Evolutionary conservation across 2,888 invertebrate genomes (phyloP), one percentile per base, ranked within the genome.

Genomic region (Opisthograptis luteolata): DNA sequence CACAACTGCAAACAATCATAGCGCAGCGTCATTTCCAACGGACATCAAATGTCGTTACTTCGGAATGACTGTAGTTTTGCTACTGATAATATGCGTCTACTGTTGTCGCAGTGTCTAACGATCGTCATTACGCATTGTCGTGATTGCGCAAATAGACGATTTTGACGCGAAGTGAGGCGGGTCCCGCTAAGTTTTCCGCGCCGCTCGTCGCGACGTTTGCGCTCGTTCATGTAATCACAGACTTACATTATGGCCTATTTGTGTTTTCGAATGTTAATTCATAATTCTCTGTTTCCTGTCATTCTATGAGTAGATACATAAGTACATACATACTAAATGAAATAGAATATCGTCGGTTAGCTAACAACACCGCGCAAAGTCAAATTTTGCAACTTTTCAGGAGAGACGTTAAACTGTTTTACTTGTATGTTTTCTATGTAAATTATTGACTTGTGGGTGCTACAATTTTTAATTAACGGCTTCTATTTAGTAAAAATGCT

Each of bases 71-170:
- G 5, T 34, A 51, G 27, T 27, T 43, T 9, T 4, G 8, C 1
- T 9, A 41, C 45, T 45, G 50, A n/a, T 10, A 2, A 2, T 0
- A n/a, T n/a, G 1, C 3, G 9, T 34, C 24, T 3, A 40, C 24
- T 35, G 50, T 8, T 19, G 22, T 17, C 72, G 70, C 66, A 78
- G 80, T 76, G 71, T 76, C 45, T 55, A 60, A 60, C 58, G 49
- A 58, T 55, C 53, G 79, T 84, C 85, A 88, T 89, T 89, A 89
- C 84, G 85, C 83, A 83, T 83, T 81, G 81, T 75, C 76, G 76
- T 85, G 83, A 85, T 87, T 86, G 81, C 87, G 84, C 82, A 85
- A 85, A 85, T 80, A 82, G 79, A 75, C 79, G 76, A 79, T 86
- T 85, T 81, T 69, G 68, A 70, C 62, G 75, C 74, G 74, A 77